phyloP scores from a whole-genome alignment of 2,797 vertebrate genomes.

The Myripristis jacobus region DNA sequence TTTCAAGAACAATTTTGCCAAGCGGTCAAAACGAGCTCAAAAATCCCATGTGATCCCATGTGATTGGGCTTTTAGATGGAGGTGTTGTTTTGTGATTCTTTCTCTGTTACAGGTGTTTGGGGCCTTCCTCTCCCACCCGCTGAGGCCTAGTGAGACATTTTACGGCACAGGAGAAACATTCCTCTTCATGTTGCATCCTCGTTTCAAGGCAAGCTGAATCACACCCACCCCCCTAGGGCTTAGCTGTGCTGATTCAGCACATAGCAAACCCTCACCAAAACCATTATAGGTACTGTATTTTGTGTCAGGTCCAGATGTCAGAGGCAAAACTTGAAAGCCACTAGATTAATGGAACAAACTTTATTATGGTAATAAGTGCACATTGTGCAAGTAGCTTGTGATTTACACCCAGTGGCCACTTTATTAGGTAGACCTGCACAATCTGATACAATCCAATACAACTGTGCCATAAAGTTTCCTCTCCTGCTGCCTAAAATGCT shows the following conservation, averaged over 20 bases:
- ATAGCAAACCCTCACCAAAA: not conserved
- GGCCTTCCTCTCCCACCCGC: slow-evolving; percentile 84
- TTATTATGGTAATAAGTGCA: too few species aligned
- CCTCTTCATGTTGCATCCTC: slow-evolving; percentile 86
- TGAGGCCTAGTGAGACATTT: slow-evolving; percentile 83
- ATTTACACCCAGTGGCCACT: too few species aligned
- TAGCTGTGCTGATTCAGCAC: not conserved
- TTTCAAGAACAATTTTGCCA: not conserved
- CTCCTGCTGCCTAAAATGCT: too few species aligned
- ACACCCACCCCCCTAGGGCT: not conserved
- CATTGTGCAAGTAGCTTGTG: too few species aligned
- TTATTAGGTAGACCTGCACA: too few species aligned
- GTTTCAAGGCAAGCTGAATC: slow-evolving; percentile 80
- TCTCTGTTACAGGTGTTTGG: slow-evolving; percentile 81
- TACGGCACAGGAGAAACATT: slow-evolving; percentile 88
- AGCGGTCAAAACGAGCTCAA: not conserved
- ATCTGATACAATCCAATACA: too few species aligned
- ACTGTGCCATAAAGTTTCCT: too few species aligned
- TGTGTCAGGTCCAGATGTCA: not conserved
- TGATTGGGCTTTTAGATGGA: too few species aligned
- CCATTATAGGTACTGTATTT: not conserved
- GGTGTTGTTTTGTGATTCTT: not conserved
- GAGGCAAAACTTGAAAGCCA: not conserved
- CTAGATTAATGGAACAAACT: too few species aligned
- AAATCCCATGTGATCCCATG: not conserved